These are phyloP conservation scores for Callithrix jacchus DNA, from an alignment of 2,113 vertebrate species.

Conservation along the genomic window DNA sequence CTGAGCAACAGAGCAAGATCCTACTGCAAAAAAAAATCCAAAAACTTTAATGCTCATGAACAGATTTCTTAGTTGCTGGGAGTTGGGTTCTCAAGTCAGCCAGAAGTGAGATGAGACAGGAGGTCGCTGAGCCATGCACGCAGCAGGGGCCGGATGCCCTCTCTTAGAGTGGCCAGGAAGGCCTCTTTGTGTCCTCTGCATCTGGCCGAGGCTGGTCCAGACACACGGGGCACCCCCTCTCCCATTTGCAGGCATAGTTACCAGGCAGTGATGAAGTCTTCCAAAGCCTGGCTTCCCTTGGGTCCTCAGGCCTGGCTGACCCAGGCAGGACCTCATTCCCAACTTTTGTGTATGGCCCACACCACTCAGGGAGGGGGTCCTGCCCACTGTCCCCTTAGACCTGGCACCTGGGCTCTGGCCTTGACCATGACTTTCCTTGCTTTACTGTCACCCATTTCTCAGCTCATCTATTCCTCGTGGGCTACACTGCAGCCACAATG, in stretches of 20 bases:
- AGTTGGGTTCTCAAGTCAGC: not conserved
- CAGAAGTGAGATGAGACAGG: not conserved
- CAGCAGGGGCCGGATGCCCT: too few species aligned
- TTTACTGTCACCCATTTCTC: not conserved
- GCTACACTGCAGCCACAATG: not conserved
- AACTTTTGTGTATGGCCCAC: not conserved
- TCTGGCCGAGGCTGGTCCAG: not conserved
- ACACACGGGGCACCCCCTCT: not conserved
- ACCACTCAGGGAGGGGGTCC: not conserved
- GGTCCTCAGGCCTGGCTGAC: not conserved
- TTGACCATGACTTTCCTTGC: not conserved
- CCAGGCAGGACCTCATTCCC: not conserved
- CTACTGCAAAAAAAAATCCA: too few species aligned
- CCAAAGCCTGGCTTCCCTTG: not conserved
- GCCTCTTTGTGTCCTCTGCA: not conserved
- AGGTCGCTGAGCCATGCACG: fast-evolving
- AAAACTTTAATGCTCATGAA: not conserved
- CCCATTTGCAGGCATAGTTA: not conserved
- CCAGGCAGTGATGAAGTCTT: not conserved
- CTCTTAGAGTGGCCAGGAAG: not conserved
- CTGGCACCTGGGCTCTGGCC: not conserved
- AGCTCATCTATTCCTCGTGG: not conserved
- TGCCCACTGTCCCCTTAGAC: not conserved
- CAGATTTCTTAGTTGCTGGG: not conserved
- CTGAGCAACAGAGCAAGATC: too few species aligned